Percentiles rank a stretch among this genome's conserved stretches.
phyloP scores from a whole-genome alignment of 2,113 vertebrate genomes.

The Catharus minimus region DNA sequence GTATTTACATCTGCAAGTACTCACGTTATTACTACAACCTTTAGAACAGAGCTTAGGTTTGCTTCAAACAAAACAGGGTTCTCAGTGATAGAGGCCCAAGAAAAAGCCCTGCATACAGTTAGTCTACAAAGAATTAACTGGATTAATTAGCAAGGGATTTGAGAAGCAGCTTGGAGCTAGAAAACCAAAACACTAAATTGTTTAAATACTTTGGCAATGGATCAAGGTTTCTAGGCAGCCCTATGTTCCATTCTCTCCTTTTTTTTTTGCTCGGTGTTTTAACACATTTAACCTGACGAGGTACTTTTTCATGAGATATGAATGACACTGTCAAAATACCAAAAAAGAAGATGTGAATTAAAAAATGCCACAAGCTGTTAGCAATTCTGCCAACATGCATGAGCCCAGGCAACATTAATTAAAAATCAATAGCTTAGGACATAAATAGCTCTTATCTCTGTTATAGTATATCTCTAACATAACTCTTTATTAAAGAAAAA shows the following conservation, averaged over 20 bases:
- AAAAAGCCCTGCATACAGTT: constrained; percentile 79
- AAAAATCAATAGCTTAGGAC: constrained; percentile 80
- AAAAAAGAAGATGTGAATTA: constrained; percentile 77
- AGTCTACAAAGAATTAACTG: constrained; percentile 85
- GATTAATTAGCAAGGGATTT: constrained; percentile 88
- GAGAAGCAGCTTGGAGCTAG: constrained; percentile 83
- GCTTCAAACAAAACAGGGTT: constrained; percentile 73
- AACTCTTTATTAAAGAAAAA: constrained; percentile 61
- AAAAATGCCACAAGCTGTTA: constrained; percentile 86
- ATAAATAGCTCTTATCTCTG: constrained; percentile 77
- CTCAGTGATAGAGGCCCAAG: constrained; percentile 67
- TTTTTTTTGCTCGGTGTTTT: constrained; percentile 71
- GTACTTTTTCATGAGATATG: constrained; percentile 80
- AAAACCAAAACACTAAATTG: constrained; percentile 87
- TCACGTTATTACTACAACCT: constrained; percentile 64
- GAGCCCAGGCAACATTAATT: constrained; percentile 81
- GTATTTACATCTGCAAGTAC: constrained; percentile 75
- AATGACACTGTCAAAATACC: constrained; percentile 83
- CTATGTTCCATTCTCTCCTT: constrained; percentile 73
- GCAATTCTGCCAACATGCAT: constrained; percentile 76
- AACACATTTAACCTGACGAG: constrained; percentile 84
- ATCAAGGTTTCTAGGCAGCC: constrained; percentile 87
- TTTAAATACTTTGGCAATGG: constrained; percentile 88
- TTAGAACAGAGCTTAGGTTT: constrained; percentile 71
- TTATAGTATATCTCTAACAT: constrained; percentile 73